phyloP scores from a whole-genome alignment of 2,113 vertebrate genomes.

The Lophotis ruficrista region DNA sequence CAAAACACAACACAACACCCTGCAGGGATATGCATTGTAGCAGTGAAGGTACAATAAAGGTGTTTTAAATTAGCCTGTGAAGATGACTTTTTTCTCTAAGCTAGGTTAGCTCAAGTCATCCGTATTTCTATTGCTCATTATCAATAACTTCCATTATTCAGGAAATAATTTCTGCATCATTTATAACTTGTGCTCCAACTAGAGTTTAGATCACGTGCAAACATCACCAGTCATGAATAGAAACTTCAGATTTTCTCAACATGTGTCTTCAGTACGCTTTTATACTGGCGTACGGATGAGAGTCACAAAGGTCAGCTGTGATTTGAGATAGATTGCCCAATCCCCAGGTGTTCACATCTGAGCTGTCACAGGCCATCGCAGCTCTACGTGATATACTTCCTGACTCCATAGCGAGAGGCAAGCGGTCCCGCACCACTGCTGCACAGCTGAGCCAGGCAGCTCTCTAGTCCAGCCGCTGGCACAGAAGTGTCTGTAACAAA shows the following conservation, averaged over 20 bases:
- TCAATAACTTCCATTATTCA: background rate
- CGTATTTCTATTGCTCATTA: background rate
- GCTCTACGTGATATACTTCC: background rate
- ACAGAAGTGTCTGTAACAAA: background rate
- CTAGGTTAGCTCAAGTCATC: background rate
- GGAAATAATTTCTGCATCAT: background rate
- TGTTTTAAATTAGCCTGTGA: background rate
- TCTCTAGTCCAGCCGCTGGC: background rate
- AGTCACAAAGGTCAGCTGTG: background rate
- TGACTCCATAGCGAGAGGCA: fast-evolving
- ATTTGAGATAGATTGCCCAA: background rate
- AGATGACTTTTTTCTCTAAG: background rate
- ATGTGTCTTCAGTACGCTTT: background rate
- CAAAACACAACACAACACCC: background rate
- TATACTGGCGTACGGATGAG: fast-evolving
- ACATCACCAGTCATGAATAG: background rate
- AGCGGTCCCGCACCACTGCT: fast-evolving
- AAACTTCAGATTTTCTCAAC: background rate
- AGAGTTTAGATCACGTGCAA: background rate
- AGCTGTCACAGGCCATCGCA: background rate
- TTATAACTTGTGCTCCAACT: background rate
- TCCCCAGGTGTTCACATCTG: background rate
- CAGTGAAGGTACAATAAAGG: background rate
- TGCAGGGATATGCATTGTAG: background rate
- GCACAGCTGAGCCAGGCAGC: no score